phyloP scores from a whole-genome alignment of 2,113 vertebrate genomes.

The Dipodomys merriami region DNA sequence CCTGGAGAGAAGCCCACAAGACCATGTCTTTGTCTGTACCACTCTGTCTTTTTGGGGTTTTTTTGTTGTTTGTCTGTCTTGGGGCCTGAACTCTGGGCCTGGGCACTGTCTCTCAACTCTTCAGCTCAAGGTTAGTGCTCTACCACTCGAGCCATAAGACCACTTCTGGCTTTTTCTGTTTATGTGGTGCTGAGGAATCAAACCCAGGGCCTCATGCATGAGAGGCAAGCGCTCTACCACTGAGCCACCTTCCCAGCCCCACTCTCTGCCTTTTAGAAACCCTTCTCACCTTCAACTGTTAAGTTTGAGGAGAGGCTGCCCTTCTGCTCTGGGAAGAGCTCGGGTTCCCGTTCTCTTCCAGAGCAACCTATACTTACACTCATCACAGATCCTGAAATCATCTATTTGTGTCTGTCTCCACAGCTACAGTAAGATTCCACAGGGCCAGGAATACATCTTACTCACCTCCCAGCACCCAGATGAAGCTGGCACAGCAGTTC shows the following conservation, averaged over 20 bases:
- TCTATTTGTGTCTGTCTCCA: constrained; percentile 65
- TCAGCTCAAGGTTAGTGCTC: too few relatives aligned
- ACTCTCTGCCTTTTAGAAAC: constrained; percentile 28
- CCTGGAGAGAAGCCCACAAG: background rate
- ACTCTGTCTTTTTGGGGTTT: too few relatives aligned
- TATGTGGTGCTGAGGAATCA: too few relatives aligned
- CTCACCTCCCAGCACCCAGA: constrained; percentile 9
- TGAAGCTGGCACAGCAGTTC: background rate
- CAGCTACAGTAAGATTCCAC: constrained; percentile 47
- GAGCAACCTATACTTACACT: constrained; percentile 48
- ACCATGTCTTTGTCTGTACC: background rate
- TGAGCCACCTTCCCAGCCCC: too few relatives aligned
- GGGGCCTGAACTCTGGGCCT: too few relatives aligned
- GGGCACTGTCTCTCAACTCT: too few relatives aligned
- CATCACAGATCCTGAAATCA: constrained; percentile 1
- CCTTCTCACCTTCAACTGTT: background rate
- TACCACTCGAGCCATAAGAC: too few relatives aligned
- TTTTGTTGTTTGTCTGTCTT: too few relatives aligned
- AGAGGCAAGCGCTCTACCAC: too few relatives aligned
- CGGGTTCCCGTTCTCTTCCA: background rate
- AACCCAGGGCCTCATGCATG: too few relatives aligned
- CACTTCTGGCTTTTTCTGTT: too few relatives aligned
- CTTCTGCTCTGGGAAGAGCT: background rate
- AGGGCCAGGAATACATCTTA: background rate
- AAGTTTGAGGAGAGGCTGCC: background rate